phyloP scores from a whole-genome alignment of 2,113 vertebrate species.

The Crocuta crocuta region DNA sequence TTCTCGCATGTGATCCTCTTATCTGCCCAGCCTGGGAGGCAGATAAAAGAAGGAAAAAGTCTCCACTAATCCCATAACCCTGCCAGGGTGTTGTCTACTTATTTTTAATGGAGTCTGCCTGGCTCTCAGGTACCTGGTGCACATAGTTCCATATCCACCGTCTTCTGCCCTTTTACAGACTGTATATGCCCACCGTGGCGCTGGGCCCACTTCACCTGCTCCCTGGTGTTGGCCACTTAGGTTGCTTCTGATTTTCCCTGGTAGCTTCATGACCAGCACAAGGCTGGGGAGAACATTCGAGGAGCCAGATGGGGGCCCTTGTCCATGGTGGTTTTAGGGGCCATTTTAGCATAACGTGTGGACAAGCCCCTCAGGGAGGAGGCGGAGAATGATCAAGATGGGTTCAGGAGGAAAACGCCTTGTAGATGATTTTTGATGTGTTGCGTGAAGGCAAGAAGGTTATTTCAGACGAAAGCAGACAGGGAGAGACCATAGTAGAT shows the following conservation, averaged over 20 bases:
- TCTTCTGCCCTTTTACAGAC: background rate
- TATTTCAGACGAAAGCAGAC: background rate
- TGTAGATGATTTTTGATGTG: background rate
- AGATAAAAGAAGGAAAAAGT: background rate
- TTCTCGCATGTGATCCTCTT: background rate
- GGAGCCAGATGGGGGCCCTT: background rate
- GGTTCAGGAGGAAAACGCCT: background rate
- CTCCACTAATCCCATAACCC: background rate
- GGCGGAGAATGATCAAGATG: too few species aligned
- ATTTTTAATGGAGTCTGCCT: background rate
- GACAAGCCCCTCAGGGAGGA: background rate
- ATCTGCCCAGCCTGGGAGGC: background rate
- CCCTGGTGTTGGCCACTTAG: background rate
- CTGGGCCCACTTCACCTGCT: too few species aligned
- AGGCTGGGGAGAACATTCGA: background rate
- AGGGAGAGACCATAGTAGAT: background rate
- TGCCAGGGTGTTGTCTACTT: background rate
- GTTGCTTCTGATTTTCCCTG: background rate
- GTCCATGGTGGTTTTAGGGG: accelerated
- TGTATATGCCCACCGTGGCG: accelerated
- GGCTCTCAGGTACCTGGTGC: background rate
- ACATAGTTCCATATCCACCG: accelerated
- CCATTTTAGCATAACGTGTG: background rate
- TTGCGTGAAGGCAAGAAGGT: background rate
- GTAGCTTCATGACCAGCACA: background rate